Base-by-base conservation (phyloP, 2,113 vertebrate genomes). In the Esox niger region DNA sequence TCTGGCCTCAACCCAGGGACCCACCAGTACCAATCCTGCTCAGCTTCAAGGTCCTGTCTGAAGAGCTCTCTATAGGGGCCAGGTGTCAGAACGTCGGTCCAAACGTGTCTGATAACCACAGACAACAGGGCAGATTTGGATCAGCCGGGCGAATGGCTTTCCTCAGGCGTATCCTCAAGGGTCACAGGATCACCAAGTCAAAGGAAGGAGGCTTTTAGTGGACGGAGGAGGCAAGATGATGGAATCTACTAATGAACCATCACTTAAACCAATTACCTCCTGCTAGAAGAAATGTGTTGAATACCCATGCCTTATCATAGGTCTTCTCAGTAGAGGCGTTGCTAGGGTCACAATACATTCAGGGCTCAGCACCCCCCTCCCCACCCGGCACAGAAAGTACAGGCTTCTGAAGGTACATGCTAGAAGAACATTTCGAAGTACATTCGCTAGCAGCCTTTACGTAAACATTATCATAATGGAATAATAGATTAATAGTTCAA, bases 131-230 rank as follows among this genome's bases (percentile, higher is more conserved):
- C 64, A 38, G 71, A 26, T 62, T 57, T 26, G 59, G 30, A 63
- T 67, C 66, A 63, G 52, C 56, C 47, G 64, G 81, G 68, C 72
- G 35, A 70, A 84, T 68, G 64, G 70, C 70, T 67, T 62, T 56
- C 68, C 64, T 62, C 70, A 71, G 71, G 33, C 70, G 82, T 83
- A 82, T 81, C 84, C 71, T 79, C 66, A 7, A 9, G 57, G 69
- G 75, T 82, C 74, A 27, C n/a, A 74, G 60, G 79, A 84, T 85
- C 81, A 81, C 63, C 49, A 76, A 76, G 47, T 68, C 55, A 62
- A 76, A 62, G 29, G 61, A 38, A 15, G 79, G 80, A 68, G 54
- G 74, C 49, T 67, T 76, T 72, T 65, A 7, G 31, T 57, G 54
- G 71, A 78, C 73, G 30, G 62, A 61, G 29, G 32, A 72, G 66